These are phyloP conservation scores for Poeciliopsis gracilis DNA, from an alignment of 2,797 vertebrate genomes.

Conservation along the genomic window DNA sequence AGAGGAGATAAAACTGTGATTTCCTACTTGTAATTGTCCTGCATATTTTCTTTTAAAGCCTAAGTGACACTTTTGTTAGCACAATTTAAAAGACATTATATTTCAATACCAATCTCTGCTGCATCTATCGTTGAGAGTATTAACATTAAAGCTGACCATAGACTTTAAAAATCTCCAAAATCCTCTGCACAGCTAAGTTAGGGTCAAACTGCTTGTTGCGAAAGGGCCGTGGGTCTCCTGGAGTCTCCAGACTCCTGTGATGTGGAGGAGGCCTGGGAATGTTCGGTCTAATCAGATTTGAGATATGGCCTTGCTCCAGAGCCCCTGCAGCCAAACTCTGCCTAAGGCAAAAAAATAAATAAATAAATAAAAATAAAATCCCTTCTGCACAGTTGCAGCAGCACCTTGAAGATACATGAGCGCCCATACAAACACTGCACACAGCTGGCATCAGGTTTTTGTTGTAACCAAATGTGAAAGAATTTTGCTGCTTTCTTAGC, in stretches of 20 bases:
- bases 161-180: slow-evolving; percentile 28
- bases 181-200: neutral
- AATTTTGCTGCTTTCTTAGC: slow-evolving; percentile 1
- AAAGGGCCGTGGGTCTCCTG: slow-evolving; percentile 25
- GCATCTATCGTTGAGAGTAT: neutral
- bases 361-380: slow-evolving; percentile 1
- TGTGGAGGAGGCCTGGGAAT: slow-evolving; percentile 64
- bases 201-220: slow-evolving; percentile 21
- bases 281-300: slow-evolving; percentile 61
- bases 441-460: slow-evolving; percentile 46
- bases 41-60: neutral
- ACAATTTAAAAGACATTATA: neutral
- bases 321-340: slow-evolving; percentile 45
- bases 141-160: slow-evolving; percentile 32
- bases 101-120: neutral
- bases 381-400: slow-evolving; percentile 39
- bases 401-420: slow-evolving; percentile 47
- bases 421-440: slow-evolving; percentile 55
- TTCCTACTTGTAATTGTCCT: neutral
- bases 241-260: slow-evolving; percentile 44
- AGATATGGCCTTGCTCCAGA: slow-evolving; percentile 42
- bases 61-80: neutral
- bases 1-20: neutral
- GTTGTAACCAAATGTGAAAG: slow-evolving; percentile 36
- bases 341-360: slow-evolving; percentile 33